Evolutionary conservation across 2,797 vertebrate species (phyloP).

Genomic region (Poecilia gillii): DNA sequence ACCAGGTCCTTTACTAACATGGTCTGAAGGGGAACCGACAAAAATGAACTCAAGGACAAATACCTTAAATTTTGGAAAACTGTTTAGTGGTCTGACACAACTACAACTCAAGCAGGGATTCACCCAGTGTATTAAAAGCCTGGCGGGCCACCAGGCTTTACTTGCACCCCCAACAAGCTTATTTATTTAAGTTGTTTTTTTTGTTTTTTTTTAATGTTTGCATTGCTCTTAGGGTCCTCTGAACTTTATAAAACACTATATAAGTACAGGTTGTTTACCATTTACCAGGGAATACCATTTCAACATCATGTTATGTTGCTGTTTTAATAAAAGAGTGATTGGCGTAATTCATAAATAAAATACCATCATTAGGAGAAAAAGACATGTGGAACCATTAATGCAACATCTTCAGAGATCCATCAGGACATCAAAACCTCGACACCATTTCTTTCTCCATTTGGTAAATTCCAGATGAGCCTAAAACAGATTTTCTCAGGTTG

Average conservation of each 20-base stretch:
- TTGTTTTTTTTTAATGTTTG: no score
- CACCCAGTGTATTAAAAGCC: no score
- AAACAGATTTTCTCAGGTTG: constrained; percentile 64
- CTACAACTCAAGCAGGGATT: neutral
- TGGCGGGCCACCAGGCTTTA: no score
- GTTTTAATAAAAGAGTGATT: neutral
- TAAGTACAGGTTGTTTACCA: neutral
- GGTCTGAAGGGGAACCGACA: neutral
- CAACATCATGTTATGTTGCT: neutral
- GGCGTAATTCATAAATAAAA: neutral
- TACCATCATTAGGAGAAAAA: neutral
- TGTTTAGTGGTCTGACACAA: neutral
- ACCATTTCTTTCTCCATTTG: constrained; percentile 18
- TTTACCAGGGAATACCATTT: neutral
- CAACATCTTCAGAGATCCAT: neutral
- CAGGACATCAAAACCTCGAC: neutral
- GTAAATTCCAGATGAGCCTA: constrained; percentile 22
- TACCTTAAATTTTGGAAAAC: neutral
- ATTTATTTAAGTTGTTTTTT: no score
- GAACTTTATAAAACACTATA: no score
- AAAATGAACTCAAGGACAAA: neutral
- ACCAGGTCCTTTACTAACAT: neutral
- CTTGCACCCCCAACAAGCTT: no score
- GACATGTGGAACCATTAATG: neutral
- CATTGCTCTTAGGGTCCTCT: no score